Evolutionary conservation across 1,140 invertebrate genomes (phyloP).

Genomic region (Aphelinus atriplicis): DNA sequence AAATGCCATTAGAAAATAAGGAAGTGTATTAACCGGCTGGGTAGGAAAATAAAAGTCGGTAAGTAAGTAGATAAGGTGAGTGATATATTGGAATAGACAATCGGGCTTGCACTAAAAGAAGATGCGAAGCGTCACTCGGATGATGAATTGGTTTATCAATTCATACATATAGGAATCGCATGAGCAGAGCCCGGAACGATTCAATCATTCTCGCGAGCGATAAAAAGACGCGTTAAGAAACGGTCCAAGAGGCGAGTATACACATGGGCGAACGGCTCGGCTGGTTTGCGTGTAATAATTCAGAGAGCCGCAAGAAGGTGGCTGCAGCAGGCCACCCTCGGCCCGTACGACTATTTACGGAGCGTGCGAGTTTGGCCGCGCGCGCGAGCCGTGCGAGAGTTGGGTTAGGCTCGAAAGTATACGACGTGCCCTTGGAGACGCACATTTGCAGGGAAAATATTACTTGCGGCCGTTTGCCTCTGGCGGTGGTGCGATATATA

Average conservation of each 20-base stretch:
- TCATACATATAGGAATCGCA: no score
- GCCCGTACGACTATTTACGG: not conserved
- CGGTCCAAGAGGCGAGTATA: no score
- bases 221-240: no score
- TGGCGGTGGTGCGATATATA: no score
- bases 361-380: not conserved
- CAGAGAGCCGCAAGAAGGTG: no score
- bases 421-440: slow-evolving; percentile 12
- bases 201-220: no score
- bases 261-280: no score
- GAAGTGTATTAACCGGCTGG: slow-evolving; percentile 20
- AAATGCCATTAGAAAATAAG: slow-evolving; percentile 49
- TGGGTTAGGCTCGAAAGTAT: slow-evolving; percentile 10
- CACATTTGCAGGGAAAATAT: slow-evolving; percentile 4
- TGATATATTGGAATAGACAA: not conserved
- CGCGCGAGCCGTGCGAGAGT: not conserved
- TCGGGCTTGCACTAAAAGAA: not conserved
- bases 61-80: not conserved
- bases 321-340: not conserved
- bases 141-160: no score
- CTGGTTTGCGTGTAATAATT: no score
- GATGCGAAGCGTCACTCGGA: not conserved
- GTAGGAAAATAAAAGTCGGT: not conserved
- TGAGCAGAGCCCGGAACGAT: no score
- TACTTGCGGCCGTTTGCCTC: slow-evolving; percentile 1